A percentile compares a stretch with the other conserved stretches of the same genome.
phyloP scores from a whole-genome alignment of 2,113 vertebrate genomes.

The Meriones unguiculatus region DNA sequence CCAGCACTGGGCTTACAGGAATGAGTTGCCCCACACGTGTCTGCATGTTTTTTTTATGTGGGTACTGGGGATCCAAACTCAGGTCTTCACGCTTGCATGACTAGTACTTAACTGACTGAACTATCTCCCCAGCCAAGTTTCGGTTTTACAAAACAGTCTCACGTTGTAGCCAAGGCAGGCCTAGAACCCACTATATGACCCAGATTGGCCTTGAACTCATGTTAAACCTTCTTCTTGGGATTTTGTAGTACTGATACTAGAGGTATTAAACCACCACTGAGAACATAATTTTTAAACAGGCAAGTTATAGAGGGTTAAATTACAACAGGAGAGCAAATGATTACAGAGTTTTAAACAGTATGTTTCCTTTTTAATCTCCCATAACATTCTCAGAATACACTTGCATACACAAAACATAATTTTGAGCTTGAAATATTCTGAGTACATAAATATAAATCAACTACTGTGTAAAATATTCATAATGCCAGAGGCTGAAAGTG shows the following conservation, averaged over 20 bases:
- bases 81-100: not conserved
- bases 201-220: not conserved
- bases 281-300: slow-evolving; percentile 14
- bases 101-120: not conserved
- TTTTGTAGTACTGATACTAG: not conserved
- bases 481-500: slow-evolving; percentile 53
- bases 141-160: not conserved
- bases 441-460: slow-evolving; percentile 64
- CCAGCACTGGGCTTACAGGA: not conserved
- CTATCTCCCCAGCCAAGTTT: not conserved
- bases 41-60: not conserved
- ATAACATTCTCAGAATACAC: slow-evolving; percentile 21
- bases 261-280: not conserved
- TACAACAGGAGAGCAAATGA: not conserved
- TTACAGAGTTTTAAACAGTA: not conserved
- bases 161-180: not conserved
- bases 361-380: not conserved
- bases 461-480: slow-evolving; percentile 68
- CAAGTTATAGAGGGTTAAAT: not conserved
- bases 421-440: slow-evolving; percentile 55
- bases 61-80: not conserved
- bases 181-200: not conserved
- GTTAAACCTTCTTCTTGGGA: not conserved
- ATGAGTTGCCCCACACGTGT: not conserved
- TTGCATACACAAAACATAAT: not conserved